Evolutionary conservation across 2,888 invertebrate genomes (phyloP).

Genomic region (Hyles lineata): DNA sequence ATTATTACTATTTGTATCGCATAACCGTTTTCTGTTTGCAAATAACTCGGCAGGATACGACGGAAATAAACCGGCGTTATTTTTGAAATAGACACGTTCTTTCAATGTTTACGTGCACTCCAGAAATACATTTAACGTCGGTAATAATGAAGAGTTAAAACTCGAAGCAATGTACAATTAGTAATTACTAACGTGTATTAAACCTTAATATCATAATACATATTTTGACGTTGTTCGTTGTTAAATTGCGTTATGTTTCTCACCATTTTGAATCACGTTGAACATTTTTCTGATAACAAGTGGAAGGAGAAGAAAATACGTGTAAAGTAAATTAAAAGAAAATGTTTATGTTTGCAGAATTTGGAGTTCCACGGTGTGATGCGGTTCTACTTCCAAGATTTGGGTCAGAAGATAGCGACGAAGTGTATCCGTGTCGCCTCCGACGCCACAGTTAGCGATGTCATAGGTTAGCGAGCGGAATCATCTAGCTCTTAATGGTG

Average conservation of each 20-base stretch:
- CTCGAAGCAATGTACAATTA: not conserved
- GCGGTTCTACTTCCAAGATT: constrained; percentile 99
- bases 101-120: constrained; percentile 10
- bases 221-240: no score
- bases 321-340: not conserved
- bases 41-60: constrained; percentile 26
- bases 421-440: constrained; percentile 99
- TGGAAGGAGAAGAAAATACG: no score
- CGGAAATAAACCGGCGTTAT: constrained; percentile 19
- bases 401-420: constrained; percentile 98
- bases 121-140: not conserved
- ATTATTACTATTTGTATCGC: constrained; percentile 14
- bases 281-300: not conserved
- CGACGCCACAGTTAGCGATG: constrained; percentile 97
- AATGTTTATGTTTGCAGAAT: constrained; percentile 87
- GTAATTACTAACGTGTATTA: no score
- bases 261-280: no score
- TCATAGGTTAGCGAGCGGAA: constrained; percentile 88
- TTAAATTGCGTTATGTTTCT: no score
- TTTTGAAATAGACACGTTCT: constrained; percentile 26
- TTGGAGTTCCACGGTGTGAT: constrained; percentile 99
- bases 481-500: constrained; percentile 26
- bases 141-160: not conserved
- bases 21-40: constrained; percentile 23
- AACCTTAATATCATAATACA: no score